Conservation (phyloP, 2,888 invertebrate genomes). For the Ichneumoninae sp. region DNA sequence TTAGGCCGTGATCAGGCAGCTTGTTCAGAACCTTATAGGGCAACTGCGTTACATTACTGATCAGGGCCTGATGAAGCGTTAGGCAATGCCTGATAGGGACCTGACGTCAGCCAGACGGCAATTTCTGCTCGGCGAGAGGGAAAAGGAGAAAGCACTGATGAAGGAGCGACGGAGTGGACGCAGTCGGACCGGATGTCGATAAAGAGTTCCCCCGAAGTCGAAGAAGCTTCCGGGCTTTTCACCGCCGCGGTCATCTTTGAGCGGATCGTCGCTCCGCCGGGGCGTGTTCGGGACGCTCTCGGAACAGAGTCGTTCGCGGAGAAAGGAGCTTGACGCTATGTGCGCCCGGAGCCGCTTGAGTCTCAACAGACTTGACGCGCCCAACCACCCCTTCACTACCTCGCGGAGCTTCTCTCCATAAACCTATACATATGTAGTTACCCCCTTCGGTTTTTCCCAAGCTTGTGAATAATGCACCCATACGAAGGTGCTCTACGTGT, state of each 20-base stretch:
- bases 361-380: slow-evolving; percentile 31
- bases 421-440: slow-evolving; percentile 47
- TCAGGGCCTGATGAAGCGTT: no score
- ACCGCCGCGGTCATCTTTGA: not conserved
- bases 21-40: no score
- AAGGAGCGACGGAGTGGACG: no score
- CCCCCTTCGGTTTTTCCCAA: slow-evolving; percentile 23
- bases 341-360: not conserved
- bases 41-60: no score
- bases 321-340: not conserved
- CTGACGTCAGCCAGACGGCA: no score
- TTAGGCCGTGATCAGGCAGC: no score
- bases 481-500: slow-evolving; percentile 15
- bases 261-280: not conserved
- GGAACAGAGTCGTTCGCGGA: not conserved
- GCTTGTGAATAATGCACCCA: slow-evolving; percentile 42
- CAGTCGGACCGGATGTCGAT: no score
- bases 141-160: no score
- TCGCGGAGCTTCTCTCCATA: slow-evolving; percentile 22
- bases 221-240: no score
- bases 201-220: no score
- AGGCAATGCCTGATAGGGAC: no score
- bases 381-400: not conserved
- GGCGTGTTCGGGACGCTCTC: not conserved
- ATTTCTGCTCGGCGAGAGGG: not conserved